These are phyloP conservation scores for Saturnia pavonia DNA, from an alignment of 2,888 invertebrate genomes.

Conservation along the genomic window DNA sequence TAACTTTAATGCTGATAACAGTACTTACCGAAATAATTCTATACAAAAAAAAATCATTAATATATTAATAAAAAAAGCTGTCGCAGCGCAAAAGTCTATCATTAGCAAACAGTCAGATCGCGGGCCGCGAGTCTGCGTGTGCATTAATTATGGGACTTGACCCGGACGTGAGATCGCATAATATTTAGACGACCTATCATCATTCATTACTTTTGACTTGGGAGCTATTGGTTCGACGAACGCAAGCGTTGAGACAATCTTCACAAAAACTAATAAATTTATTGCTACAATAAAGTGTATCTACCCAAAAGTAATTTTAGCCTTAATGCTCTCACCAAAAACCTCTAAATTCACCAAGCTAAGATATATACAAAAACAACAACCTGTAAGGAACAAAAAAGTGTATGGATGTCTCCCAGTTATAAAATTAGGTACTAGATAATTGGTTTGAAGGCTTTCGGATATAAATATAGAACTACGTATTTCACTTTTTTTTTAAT, in stretches of 20 bases:
- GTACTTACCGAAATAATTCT: too few relatives aligned
- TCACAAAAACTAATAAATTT: background rate
- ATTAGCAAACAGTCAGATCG: slow-evolving; percentile 45
- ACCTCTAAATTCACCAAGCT: background rate
- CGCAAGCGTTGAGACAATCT: slow-evolving; percentile 18
- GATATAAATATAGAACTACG: background rate
- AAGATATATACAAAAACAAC: background rate
- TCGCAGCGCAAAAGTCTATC: slow-evolving; percentile 47
- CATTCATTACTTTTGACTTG: slow-evolving; percentile 58
- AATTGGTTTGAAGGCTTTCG: background rate
- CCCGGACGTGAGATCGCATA: slow-evolving; percentile 66
- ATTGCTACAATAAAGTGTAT: background rate
- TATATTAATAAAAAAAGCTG: slow-evolving; percentile 5
- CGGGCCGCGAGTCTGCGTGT: slow-evolving; percentile 50
- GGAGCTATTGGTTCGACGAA: slow-evolving; percentile 39
- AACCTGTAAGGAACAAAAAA: too few relatives aligned
- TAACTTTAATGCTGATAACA: too few relatives aligned
- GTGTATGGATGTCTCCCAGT: background rate
- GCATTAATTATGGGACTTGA: slow-evolving; percentile 67
- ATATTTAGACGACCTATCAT: slow-evolving; percentile 54
- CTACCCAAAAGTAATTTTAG: background rate
- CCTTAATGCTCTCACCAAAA: background rate
- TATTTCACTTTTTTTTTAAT: too few relatives aligned
- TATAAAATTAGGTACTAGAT: background rate
- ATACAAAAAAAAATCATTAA: too few relatives aligned